These are phyloP conservation scores for Entosphenus tridentatus DNA, from an alignment of 2,113 vertebrate genomes.

Conservation along the genomic window DNA sequence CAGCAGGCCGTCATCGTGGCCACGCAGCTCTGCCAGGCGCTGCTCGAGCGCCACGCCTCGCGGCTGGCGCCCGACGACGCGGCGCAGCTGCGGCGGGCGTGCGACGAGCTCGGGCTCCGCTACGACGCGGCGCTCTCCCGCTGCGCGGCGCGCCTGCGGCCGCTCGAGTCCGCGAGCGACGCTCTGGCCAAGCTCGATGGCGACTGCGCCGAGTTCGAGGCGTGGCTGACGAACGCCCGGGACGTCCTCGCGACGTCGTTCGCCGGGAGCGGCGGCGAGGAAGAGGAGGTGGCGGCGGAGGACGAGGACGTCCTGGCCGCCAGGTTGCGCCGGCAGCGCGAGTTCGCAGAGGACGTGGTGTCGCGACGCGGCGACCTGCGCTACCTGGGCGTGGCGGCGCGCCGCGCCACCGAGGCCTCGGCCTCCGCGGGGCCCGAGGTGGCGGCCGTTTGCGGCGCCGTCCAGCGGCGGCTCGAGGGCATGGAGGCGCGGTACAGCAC, in stretches of 20 bases:
- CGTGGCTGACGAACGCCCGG: constrained; percentile 42
- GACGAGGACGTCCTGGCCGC: constrained; percentile 3
- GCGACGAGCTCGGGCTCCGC: constrained; percentile 34
- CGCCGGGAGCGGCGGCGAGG: constrained; percentile 37
- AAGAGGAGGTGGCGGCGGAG: constrained; percentile 30
- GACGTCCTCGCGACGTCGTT: too few species aligned
- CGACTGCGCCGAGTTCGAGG: constrained; percentile 41
- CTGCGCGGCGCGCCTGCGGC: constrained; percentile 43
- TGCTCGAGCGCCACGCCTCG: constrained; percentile 47
- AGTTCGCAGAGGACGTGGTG: constrained; percentile 66
- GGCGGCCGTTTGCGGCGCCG: not conserved
- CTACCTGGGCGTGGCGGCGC: constrained; percentile 73
- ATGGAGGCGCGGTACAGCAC: not conserved
- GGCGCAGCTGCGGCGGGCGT: constrained; percentile 25
- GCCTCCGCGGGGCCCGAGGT: constrained; percentile 2
- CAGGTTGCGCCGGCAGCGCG: constrained; percentile 37
- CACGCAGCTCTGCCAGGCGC: constrained; percentile 41
- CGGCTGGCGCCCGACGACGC: constrained; percentile 34
- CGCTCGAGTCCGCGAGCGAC: constrained; percentile 37
- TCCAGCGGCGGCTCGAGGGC: not conserved
- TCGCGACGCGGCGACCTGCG: constrained; percentile 91
- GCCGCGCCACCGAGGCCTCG: not conserved
- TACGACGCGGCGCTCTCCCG: constrained; percentile 30
- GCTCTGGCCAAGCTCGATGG: constrained; percentile 64
- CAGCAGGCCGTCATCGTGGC: constrained; percentile 58